Evolutionary conservation across 2,797 vertebrate genomes (phyloP).

Genomic region (Gallirallus australis): DNA sequence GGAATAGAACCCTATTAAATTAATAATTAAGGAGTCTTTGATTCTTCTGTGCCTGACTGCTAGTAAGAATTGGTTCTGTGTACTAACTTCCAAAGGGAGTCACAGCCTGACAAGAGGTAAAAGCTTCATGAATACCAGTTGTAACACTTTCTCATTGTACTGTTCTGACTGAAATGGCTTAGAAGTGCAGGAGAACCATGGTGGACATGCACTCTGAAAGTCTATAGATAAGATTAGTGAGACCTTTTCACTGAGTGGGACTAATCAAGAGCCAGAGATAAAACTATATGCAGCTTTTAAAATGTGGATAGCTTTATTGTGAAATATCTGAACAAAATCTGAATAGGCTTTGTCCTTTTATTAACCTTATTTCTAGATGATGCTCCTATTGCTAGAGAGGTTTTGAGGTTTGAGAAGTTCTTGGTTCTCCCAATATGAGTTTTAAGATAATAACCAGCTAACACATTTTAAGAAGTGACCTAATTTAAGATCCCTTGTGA

Average conservation of each 20-base stretch:
- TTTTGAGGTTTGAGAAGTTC: conserved; percentile 14
- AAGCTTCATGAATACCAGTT: background rate
- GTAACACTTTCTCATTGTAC: background rate
- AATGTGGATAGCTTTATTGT: background rate
- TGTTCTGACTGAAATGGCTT: background rate
- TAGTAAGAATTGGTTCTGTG: background rate
- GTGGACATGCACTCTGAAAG: background rate
- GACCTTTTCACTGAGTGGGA: background rate
- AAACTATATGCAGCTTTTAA: background rate
- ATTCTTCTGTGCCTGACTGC: background rate
- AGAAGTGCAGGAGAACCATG: background rate
- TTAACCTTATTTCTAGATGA: background rate
- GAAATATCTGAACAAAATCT: background rate
- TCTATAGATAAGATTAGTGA: background rate
- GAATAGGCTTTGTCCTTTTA: background rate
- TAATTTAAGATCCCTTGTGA: conserved; percentile 60
- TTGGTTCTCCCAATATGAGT: background rate
- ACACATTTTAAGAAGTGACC: conserved; percentile 64
- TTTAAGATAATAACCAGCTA: conserved; percentile 53
- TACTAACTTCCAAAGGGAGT: background rate
- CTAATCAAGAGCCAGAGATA: background rate
- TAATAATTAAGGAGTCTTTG: background rate
- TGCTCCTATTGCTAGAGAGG: background rate
- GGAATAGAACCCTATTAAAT: background rate
- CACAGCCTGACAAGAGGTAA: background rate